Evolutionary conservation across 2,888 invertebrate genomes (phyloP).

Genomic region (Hirudinaria manillensis): DNA sequence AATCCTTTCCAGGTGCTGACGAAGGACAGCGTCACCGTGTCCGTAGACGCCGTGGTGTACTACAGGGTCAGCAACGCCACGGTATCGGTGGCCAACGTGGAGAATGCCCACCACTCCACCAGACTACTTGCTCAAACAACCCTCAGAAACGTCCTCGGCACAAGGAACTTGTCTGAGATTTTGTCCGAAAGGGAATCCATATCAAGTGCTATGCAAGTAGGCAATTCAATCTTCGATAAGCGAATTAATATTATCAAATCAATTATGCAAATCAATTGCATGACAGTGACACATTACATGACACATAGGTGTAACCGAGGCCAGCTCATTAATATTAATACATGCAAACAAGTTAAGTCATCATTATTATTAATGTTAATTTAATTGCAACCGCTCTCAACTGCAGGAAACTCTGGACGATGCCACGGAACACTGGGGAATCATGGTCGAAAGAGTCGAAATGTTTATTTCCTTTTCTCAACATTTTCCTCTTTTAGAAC

Average conservation of each 20-base stretch:
- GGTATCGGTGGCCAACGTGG: slow-evolving; percentile 89
- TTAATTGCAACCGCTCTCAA: not conserved
- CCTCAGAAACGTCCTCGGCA: slow-evolving; percentile 81
- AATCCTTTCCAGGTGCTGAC: slow-evolving; percentile 33
- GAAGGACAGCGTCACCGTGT: slow-evolving; percentile 88
- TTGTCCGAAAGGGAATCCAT: slow-evolving; percentile 90
- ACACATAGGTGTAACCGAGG: too few relatives aligned
- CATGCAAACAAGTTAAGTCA: too few relatives aligned
- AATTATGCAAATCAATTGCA: too few relatives aligned
- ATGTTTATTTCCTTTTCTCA: slow-evolving; percentile 29
- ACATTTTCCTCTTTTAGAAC: not conserved
- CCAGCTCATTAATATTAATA: too few relatives aligned
- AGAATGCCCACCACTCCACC: slow-evolving; percentile 90
- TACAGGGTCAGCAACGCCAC: slow-evolving; percentile 84
- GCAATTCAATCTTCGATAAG: not conserved
- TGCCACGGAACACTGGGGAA: slow-evolving; percentile 36
- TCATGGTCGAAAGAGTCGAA: slow-evolving; percentile 37
- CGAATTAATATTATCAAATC: too few relatives aligned
- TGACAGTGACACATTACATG: too few relatives aligned
- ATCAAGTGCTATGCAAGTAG: slow-evolving; percentile 71
- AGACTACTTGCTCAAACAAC: slow-evolving; percentile 66
- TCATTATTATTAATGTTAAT: too few relatives aligned
- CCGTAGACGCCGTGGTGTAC: slow-evolving; percentile 75
- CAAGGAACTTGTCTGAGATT: slow-evolving; percentile 88
- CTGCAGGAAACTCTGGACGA: slow-evolving; percentile 33